A percentile compares a stretch with the other conserved stretches of the same genome.
These are phyloP conservation scores for Thalassoma bifasciatum DNA, from an alignment of 2,113 vertebrate genomes.

Conservation along the genomic window DNA sequence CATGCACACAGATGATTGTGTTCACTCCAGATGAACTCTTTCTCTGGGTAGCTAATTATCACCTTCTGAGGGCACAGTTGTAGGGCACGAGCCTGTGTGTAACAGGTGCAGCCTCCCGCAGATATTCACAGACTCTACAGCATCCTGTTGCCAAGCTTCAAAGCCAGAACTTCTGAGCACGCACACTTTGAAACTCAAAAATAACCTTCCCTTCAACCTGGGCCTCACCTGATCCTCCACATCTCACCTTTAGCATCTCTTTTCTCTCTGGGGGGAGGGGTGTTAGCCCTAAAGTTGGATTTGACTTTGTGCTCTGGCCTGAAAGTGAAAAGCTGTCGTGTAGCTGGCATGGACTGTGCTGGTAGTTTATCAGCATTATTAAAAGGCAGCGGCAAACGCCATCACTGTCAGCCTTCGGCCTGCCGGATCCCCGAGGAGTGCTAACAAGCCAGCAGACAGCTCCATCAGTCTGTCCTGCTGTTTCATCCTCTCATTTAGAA, in stretches of 20 bases:
- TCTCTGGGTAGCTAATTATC: slow-evolving; percentile 9
- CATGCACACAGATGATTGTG: neutral
- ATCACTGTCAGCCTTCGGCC: slow-evolving; percentile 18
- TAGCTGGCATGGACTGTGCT: neutral
- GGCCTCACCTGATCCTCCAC: neutral
- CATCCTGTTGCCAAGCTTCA: neutral
- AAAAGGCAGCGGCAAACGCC: slow-evolving; percentile 14
- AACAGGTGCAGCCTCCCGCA: slow-evolving; percentile 5
- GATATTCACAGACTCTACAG: neutral
- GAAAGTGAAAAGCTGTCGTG: neutral
- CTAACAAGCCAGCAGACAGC: slow-evolving; percentile 31
- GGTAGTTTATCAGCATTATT: slow-evolving; percentile 44
- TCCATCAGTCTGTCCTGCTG: slow-evolving; percentile 29
- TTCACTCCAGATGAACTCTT: neutral
- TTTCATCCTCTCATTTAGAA: slow-evolving; percentile 7
- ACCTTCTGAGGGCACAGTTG: neutral
- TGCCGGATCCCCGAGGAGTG: slow-evolving; percentile 6
- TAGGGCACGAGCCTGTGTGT: neutral
- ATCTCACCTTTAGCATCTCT: neutral
- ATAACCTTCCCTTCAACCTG: neutral
- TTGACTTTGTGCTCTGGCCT: slow-evolving; percentile 31
- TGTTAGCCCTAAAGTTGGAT: neutral
- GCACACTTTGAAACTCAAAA: neutral
- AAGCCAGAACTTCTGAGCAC: neutral
- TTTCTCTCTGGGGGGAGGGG: neutral